phyloP scores from a whole-genome alignment of 2,888 invertebrate species.

The Andrena dorsata region DNA sequence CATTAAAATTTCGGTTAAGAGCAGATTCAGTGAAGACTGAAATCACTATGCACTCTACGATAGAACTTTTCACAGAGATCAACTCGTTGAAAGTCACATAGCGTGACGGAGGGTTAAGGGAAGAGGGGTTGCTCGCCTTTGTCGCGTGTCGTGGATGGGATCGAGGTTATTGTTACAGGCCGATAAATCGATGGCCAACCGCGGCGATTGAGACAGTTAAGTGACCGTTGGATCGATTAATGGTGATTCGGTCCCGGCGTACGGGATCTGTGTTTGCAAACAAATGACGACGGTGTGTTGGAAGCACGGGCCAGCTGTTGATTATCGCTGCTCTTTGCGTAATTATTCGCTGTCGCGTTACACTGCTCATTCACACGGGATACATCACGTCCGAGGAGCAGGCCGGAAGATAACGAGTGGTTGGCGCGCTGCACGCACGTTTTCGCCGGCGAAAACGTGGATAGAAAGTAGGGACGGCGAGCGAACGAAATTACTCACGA shows the following conservation, averaged over 20 bases:
- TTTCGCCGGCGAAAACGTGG: neutral
- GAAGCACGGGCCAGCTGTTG: conserved; percentile 45
- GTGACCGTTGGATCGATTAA: conserved; percentile 52
- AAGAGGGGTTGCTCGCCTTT: conserved; percentile 36
- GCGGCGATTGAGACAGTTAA: conserved; percentile 36
- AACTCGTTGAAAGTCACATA: no score
- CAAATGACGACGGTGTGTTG: conserved; percentile 51
- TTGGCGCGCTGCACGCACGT: neutral
- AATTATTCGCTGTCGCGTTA: conserved; percentile 62
- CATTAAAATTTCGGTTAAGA: no score
- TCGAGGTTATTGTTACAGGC: conserved; percentile 60
- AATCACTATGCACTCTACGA: no score
- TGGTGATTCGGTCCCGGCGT: conserved; percentile 30
- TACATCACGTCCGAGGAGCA: conserved; percentile 38
- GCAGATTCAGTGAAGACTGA: no score
- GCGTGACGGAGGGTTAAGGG: neutral
- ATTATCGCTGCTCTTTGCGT: conserved; percentile 65
- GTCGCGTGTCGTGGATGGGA: conserved; percentile 29
- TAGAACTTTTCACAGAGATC: no score
- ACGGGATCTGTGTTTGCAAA: conserved; percentile 63
- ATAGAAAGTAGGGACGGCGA: conserved; percentile 27
- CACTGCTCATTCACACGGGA: conserved; percentile 65
- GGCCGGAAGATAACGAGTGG: conserved; percentile 36
- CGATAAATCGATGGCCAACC: conserved; percentile 45
- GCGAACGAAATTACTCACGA: neutral